phyloP scores from a whole-genome alignment of 1,140 invertebrate species.

The Ridgeia piscesae region DNA sequence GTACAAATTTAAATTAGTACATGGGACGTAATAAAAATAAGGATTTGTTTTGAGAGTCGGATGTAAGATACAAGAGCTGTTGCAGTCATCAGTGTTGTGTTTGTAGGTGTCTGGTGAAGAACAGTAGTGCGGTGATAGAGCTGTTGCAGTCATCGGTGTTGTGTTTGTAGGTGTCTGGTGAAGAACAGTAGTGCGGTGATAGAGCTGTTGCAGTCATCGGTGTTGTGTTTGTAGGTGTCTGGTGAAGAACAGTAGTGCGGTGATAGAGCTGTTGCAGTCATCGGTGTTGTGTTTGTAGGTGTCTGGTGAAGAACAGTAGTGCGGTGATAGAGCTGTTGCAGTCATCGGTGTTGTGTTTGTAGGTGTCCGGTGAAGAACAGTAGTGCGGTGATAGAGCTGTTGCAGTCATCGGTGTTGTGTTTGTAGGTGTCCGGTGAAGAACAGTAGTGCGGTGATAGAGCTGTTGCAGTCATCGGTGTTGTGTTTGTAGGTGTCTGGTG shows the following conservation, averaged over 20 bases:
- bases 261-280: conserved; percentile 88
- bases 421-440: conserved; percentile 76
- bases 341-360: no score
- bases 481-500: conserved; percentile 66
- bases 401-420: no score
- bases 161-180: conserved; percentile 66
- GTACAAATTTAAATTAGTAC: no score
- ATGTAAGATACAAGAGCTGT: background rate
- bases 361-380: conserved; percentile 83
- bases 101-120: conserved; percentile 76
- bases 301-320: conserved; percentile 84
- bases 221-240: conserved; percentile 67
- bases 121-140: conserved; percentile 89
- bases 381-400: conserved; percentile 88
- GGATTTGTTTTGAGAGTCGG: background rate
- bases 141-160: no score
- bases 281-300: conserved; percentile 60
- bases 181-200: conserved; percentile 91
- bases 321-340: conserved; percentile 88
- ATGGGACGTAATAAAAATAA: no score
- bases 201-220: conserved; percentile 85
- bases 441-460: conserved; percentile 89
- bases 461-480: no score
- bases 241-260: conserved; percentile 84
- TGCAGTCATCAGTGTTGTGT: conserved; percentile 6